These are phyloP conservation scores for Cyclina sinensis DNA, from an alignment of 1,140 invertebrate genomes.

Conservation along the genomic window DNA sequence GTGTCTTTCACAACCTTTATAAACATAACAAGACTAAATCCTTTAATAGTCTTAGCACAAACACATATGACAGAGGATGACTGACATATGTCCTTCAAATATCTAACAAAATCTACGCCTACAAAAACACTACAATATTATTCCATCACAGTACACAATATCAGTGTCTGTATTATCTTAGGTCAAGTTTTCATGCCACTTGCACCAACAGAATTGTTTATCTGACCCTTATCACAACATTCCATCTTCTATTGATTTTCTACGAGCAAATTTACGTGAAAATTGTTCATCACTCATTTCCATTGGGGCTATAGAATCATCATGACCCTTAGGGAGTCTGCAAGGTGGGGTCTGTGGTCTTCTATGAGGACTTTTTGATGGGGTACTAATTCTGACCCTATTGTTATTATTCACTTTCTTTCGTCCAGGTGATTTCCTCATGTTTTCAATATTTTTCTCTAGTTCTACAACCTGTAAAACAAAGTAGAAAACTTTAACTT, in stretches of 20 bases:
- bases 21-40: background rate
- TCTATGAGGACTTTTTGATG: constrained; percentile 56
- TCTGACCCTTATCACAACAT: constrained; percentile 27
- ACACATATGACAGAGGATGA: background rate
- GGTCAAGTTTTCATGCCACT: background rate
- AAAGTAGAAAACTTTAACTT: too few relatives aligned
- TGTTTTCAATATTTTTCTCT: constrained; percentile 59
- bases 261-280: constrained; percentile 52
- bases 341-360: constrained; percentile 60
- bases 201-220: background rate
- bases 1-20: background rate
- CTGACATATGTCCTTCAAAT: background rate
- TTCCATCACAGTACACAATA: background rate
- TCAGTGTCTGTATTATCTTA: background rate
- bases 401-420: background rate
- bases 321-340: constrained; percentile 61
- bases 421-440: constrained; percentile 41
- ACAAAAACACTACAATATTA: background rate
- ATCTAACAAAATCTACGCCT: constrained; percentile 13
- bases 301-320: constrained; percentile 61
- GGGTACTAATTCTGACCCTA: constrained; percentile 24
- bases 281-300: constrained; percentile 66
- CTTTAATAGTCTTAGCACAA: constrained; percentile 14
- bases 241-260: constrained; percentile 59
- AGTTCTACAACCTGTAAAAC: constrained; percentile 52